These are phyloP conservation scores for Ernsta delagoae DNA, from an alignment of 2,888 invertebrate species.

Conservation along the genomic window DNA sequence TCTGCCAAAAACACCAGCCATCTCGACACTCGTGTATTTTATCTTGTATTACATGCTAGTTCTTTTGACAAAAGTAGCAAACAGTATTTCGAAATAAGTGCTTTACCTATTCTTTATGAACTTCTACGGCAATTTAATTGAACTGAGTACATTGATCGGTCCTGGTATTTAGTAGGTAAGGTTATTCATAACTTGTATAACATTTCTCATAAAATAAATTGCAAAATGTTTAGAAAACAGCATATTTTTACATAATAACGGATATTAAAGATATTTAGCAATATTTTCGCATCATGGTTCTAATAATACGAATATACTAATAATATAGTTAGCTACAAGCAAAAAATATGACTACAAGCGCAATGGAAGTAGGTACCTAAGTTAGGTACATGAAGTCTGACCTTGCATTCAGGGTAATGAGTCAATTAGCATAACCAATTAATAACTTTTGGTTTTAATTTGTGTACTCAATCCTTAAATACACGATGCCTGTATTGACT, in stretches of 20 bases:
- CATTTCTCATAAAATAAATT: too few relatives aligned
- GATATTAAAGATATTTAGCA: conserved; percentile 50
- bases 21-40: too few relatives aligned
- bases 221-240: conserved; percentile 72
- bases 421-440: conserved; percentile 32
- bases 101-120: too few relatives aligned
- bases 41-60: too few relatives aligned
- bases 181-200: too few relatives aligned
- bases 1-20: conserved; percentile 67
- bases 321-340: conserved; percentile 11
- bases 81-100: too few relatives aligned
- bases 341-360: conserved; percentile 35
- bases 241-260: conserved; percentile 67
- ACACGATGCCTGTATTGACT: background rate
- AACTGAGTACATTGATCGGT: too few relatives aligned
- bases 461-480: background rate
- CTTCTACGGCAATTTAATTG: too few relatives aligned
- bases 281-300: conserved; percentile 44
- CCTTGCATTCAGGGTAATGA: conserved; percentile 43
- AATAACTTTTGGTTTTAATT: conserved; percentile 16
- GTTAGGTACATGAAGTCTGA: conserved; percentile 38
- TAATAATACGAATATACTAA: conserved; percentile 35
- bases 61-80: too few relatives aligned
- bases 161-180: too few relatives aligned
- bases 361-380: conserved; percentile 42